phyloP scores from a whole-genome alignment of 2,797 vertebrate genomes.

The Gastrophryne carolinensis region DNA sequence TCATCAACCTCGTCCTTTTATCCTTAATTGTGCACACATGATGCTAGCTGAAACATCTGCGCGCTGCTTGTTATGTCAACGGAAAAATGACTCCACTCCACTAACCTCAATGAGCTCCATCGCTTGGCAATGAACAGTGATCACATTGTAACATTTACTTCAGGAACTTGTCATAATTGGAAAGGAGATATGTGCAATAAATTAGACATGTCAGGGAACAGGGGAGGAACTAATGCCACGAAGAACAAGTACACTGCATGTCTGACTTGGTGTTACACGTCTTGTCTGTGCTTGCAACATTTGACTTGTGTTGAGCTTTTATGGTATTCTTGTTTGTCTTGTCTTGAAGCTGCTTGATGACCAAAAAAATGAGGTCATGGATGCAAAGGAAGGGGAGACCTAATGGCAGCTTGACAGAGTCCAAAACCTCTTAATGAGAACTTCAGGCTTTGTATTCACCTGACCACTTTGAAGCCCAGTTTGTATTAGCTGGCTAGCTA shows the following conservation, averaged over 20 bases:
- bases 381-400: neutral
- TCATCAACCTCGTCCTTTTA: slow-evolving; percentile 44
- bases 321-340: neutral
- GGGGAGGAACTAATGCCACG: neutral
- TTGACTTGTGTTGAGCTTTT: neutral
- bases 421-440: too few relatives aligned
- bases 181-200: slow-evolving; percentile 1
- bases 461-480: too few relatives aligned
- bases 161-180: slow-evolving; percentile 20
- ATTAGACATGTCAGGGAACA: neutral
- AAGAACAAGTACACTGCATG: neutral
- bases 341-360: neutral
- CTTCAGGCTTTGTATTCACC: too few relatives aligned
- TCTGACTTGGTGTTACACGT: neutral
- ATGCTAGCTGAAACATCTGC: slow-evolving; percentile 43
- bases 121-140: slow-evolving; percentile 19
- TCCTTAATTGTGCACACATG: slow-evolving; percentile 50
- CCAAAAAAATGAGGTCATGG: neutral
- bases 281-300: neutral
- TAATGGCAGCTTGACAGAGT: too few relatives aligned
- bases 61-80: slow-evolving; percentile 44
- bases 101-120: slow-evolving; percentile 30
- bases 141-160: slow-evolving; percentile 21
- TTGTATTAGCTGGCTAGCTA: too few relatives aligned
- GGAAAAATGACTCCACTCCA: slow-evolving; percentile 28